Conservation (phyloP, 2,113 vertebrate species). For the Phylloscopus trochiloides region DNA sequence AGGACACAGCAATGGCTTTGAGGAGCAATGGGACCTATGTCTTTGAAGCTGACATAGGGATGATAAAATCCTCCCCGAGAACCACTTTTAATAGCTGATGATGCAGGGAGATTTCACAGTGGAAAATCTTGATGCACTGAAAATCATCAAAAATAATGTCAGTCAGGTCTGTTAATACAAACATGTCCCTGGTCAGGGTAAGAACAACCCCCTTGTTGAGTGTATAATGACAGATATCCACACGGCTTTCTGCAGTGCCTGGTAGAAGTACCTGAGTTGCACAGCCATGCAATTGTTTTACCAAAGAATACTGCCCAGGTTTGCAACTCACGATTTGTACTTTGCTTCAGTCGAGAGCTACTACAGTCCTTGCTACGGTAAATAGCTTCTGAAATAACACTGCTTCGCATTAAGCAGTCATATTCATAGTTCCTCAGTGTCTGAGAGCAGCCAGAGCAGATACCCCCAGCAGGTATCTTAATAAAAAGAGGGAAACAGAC, state of each 20-base stretch:
- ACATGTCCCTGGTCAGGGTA: neutral
- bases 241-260: neutral
- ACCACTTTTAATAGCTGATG: conserved; percentile 43
- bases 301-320: neutral
- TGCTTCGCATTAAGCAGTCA: neutral
- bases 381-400: neutral
- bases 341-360: neutral
- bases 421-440: neutral
- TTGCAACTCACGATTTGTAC: neutral
- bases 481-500: neutral
- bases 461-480: neutral
- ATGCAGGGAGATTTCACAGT: conserved; percentile 39
- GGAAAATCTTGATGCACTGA: conserved; percentile 56
- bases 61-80: conserved; percentile 47
- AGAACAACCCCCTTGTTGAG: neutral
- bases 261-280: neutral
- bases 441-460: neutral
- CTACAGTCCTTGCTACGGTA: neutral
- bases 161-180: conserved; percentile 58
- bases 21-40: conserved; percentile 35
- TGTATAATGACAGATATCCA: neutral
- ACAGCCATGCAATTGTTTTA: neutral
- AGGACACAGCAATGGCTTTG: conserved; percentile 42
- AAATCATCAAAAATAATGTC: conserved; percentile 48
- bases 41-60: conserved; percentile 72